Evolutionary conservation across 1,140 invertebrate species (phyloP).

Genomic region (Semibalanus balanoides): DNA sequence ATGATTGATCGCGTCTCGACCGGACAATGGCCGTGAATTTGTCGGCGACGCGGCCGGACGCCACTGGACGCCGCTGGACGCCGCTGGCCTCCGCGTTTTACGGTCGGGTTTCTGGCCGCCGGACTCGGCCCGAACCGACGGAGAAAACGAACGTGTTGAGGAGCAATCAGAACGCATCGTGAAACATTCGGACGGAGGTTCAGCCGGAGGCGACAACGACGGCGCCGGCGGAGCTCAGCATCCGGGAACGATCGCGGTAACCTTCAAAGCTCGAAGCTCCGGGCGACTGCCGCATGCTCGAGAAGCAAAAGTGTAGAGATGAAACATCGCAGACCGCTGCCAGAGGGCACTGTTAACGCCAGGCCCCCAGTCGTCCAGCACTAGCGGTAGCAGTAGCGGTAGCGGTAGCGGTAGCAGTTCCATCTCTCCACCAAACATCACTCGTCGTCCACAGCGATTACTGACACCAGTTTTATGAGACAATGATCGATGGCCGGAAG

Average conservation of each 20-base stretch:
- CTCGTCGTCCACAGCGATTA: background rate
- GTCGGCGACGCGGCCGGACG: no score
- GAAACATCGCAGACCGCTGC: background rate
- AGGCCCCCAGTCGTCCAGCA: no score
- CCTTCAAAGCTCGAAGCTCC: no score
- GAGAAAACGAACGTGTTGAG: slow-evolving; percentile 1
- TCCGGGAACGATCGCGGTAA: no score
- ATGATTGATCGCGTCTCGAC: background rate
- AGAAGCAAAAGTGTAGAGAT: background rate
- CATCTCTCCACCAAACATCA: background rate
- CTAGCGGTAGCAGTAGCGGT: no score
- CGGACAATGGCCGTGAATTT: background rate
- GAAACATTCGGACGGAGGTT: background rate
- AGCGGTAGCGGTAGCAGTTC: background rate
- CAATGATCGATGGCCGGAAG: background rate
- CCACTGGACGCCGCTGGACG: no score
- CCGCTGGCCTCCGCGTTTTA: no score
- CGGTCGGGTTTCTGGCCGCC: background rate
- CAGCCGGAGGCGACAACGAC: no score
- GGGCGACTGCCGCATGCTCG: background rate
- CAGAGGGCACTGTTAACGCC: no score
- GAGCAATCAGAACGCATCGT: background rate
- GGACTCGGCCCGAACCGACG: no score
- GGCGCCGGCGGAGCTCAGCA: background rate
- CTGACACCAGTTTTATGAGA: background rate